phyloP scores from a whole-genome alignment of 2,888 invertebrate genomes.

The Trissolcus japonicus region DNA sequence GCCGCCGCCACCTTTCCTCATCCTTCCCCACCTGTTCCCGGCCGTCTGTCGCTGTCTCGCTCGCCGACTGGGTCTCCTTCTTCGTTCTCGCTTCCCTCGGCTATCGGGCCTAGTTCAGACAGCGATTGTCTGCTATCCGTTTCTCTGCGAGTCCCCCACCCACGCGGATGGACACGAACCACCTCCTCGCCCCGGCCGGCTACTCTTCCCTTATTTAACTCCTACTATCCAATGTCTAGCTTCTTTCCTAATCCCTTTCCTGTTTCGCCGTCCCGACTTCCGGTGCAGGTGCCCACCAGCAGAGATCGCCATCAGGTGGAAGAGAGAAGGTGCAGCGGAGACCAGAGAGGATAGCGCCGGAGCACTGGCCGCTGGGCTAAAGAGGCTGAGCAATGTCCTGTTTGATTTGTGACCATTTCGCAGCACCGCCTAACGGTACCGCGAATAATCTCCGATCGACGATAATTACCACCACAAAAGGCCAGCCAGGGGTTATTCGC shows the following conservation, averaged over 20 bases:
- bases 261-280: constrained; percentile 48
- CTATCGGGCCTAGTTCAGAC: constrained; percentile 39
- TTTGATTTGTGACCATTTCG: constrained; percentile 40
- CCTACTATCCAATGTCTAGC: constrained; percentile 54
- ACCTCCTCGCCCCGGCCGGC: constrained; percentile 46
- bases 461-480: constrained; percentile 19
- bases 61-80: constrained; percentile 14
- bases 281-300: constrained; percentile 57
- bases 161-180: constrained; percentile 43
- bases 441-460: constrained; percentile 28
- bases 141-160: constrained; percentile 33
- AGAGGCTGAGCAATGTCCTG: constrained; percentile 35
- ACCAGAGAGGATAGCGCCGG: constrained; percentile 12
- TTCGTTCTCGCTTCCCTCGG: constrained; percentile 33
- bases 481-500: neutral
- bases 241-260: constrained; percentile 58
- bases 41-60: constrained; percentile 44
- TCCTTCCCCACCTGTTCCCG: constrained; percentile 59
- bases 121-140: constrained; percentile 12
- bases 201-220: constrained; percentile 53
- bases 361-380: constrained; percentile 38
- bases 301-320: constrained; percentile 43
- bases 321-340: constrained; percentile 27
- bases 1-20: constrained; percentile 55
- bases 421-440: constrained; percentile 44